Percentiles rank a stretch among this genome's conserved stretches.
These are phyloP conservation scores for Tillus elongatus DNA, from an alignment of 2,888 invertebrate genomes.

Conservation along the genomic window DNA sequence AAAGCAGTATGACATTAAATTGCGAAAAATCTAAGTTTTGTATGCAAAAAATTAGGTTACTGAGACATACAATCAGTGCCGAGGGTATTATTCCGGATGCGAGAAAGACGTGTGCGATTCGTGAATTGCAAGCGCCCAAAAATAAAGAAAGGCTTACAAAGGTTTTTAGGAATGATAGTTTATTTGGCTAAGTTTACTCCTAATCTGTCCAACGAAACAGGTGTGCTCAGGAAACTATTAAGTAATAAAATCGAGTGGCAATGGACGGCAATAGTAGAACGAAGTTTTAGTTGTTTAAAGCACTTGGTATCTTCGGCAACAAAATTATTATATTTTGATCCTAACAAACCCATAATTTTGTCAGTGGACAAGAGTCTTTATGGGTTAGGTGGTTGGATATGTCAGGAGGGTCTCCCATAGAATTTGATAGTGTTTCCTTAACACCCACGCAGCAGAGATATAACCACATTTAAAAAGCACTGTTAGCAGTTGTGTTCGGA, in stretches of 20 bases:
- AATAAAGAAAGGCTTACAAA: background rate
- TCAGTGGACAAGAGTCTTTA: background rate
- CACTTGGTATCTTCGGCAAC: background rate
- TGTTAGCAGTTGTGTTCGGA: background rate
- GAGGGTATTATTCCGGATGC: background rate
- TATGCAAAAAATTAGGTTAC: background rate
- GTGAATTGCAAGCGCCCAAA: background rate
- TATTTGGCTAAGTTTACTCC: slow-evolving; percentile 2
- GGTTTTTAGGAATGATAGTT: background rate
- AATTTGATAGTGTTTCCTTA: background rate
- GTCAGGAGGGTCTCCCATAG: background rate
- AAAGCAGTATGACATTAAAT: background rate
- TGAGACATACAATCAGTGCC: background rate
- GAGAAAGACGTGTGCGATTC: background rate
- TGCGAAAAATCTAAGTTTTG: background rate
- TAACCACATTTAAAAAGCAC: background rate
- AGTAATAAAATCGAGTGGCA: background rate
- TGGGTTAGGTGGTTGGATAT: background rate
- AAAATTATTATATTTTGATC: background rate
- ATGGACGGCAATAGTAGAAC: background rate
- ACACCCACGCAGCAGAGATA: background rate
- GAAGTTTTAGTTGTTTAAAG: background rate
- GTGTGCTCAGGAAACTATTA: background rate
- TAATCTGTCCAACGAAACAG: background rate
- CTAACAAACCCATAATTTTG: background rate